phyloP scores from a whole-genome alignment of 1,140 invertebrate genomes.

The Dinoponera quadriceps region DNA sequence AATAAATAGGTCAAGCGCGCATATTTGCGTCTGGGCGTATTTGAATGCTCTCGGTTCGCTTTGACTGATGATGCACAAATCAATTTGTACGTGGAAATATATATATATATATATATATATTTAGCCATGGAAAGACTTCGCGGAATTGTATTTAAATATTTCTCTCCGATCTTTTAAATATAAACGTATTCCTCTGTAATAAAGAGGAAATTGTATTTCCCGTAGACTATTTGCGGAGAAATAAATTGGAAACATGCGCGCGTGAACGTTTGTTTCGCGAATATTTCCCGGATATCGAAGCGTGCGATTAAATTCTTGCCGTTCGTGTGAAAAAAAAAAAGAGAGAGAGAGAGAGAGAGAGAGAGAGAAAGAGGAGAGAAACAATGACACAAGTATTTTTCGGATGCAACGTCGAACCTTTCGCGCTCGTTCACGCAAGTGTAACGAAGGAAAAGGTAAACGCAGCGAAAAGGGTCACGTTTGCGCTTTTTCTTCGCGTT shows the following conservation, averaged over 20 bases:
- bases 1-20: neutral
- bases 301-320: too few species aligned
- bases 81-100: too few species aligned
- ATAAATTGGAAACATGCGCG: neutral
- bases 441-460: neutral
- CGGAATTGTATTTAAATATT: neutral
- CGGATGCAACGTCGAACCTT: neutral
- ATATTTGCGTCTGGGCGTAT: neutral
- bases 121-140: too few species aligned
- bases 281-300: neutral
- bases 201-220: neutral
- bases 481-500: neutral
- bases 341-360: too few species aligned
- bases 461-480: neutral
- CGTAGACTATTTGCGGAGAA: neutral
- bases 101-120: too few species aligned
- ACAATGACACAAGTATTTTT: neutral
- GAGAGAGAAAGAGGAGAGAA: too few species aligned
- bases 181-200: neutral
- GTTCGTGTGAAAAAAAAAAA: neutral
- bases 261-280: too few species aligned
- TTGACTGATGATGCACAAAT: neutral
- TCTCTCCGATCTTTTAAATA: neutral
- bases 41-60: neutral
- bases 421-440: neutral